phyloP scores from a whole-genome alignment of 37 sponge, comb jelly and placozoan genomes.

The Diacarnus erythraeanus region DNA sequence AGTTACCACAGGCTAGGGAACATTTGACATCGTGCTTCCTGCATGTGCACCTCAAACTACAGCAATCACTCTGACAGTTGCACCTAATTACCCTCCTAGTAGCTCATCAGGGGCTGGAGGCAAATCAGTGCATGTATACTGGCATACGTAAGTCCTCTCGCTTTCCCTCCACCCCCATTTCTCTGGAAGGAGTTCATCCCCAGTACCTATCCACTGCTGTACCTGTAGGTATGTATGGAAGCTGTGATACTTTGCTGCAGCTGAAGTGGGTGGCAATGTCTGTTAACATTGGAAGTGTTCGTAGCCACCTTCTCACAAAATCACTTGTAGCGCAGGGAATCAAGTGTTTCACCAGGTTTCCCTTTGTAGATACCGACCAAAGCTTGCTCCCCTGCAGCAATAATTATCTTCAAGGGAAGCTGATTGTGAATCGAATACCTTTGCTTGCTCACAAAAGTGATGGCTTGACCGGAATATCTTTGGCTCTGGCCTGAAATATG shows the following conservation, averaged over 20 bases:
- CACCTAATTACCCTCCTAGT: conserved; percentile 28
- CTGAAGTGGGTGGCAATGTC: too few species aligned
- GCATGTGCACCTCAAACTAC: too few species aligned
- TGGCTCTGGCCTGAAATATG: too few species aligned
- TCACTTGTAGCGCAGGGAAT: conserved; percentile 21
- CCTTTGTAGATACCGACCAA: conserved; percentile 28
- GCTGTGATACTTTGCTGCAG: conserved; percentile 21
- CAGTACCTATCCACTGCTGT: conserved; percentile 14
- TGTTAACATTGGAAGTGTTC: conserved; percentile 21
- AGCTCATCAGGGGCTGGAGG: conserved; percentile 33
- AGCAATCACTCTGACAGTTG: conserved; percentile 23
- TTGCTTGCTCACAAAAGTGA: conserved; percentile 14
- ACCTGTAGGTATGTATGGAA: not conserved
- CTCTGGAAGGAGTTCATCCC: not conserved
- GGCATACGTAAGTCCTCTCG: too few species aligned
- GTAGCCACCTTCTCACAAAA: conserved; percentile 38
- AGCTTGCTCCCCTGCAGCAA: conserved; percentile 14
- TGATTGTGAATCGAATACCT: conserved; percentile 5
- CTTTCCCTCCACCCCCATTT: conserved; percentile 17
- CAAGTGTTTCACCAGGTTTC: not conserved
- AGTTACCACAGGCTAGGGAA: conserved; percentile 28
- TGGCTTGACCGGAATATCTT: conserved; percentile 8
- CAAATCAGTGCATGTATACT: conserved; percentile 33
- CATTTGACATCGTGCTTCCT: conserved; percentile 37
- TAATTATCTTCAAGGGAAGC: conserved; percentile 6